phyloP scores from a whole-genome alignment of 2,888 invertebrate genomes.

The Spilosoma lubricipeda region DNA sequence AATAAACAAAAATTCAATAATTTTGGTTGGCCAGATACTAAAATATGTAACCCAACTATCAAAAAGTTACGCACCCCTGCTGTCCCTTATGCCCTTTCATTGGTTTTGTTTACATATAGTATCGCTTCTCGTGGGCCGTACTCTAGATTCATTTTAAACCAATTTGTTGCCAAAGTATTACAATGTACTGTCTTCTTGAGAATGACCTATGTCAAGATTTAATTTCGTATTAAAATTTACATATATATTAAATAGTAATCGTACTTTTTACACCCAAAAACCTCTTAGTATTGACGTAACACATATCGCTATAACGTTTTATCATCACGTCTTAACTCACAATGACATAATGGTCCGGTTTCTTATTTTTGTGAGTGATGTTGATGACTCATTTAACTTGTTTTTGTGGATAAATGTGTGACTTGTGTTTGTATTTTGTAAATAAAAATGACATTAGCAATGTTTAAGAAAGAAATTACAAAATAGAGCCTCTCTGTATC shows the following conservation, averaged over 20 bases:
- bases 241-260: neutral
- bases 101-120: no score
- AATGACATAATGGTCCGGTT: conserved; percentile 44
- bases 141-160: no score
- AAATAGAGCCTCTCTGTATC: neutral
- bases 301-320: conserved; percentile 17
- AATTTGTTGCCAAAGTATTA: no score
- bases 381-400: conserved; percentile 31
- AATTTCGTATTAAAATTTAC: neutral
- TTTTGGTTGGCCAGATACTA: no score
- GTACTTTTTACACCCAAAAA: conserved; percentile 4
- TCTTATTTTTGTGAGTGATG: conserved; percentile 35
- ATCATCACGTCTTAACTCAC: conserved; percentile 15
- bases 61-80: no score
- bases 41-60: no score
- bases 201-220: neutral
- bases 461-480: neutral
- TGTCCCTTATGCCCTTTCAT: no score
- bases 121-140: no score
- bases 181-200: no score
- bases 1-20: no score
- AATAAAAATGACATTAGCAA: conserved; percentile 4
- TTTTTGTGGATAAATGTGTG: conserved; percentile 10
- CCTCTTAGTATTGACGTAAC: conserved; percentile 11
- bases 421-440: neutral